Percentiles rank a stretch among this genome's conserved stretches.
Conservation (phyloP, 2,888 invertebrate species). For the Zygogramma bicolorata region DNA sequence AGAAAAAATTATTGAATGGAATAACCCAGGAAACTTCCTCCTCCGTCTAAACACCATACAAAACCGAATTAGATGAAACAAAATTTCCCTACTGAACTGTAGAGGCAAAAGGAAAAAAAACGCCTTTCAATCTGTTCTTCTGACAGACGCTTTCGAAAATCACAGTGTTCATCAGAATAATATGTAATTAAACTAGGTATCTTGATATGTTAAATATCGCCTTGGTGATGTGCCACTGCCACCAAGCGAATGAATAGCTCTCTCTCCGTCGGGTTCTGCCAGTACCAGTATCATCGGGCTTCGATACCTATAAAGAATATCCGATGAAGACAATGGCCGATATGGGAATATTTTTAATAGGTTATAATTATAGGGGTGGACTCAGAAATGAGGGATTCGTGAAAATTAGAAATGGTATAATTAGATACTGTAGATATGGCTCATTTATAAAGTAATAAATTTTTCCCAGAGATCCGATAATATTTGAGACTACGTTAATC, state of each 20-base stretch:
- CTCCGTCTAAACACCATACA: conserved; percentile 36
- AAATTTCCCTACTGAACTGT: conserved; percentile 38
- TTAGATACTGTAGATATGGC: not conserved
- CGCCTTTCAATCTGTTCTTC: conserved; percentile 48
- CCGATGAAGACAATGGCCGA: conserved; percentile 38
- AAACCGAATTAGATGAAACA: conserved; percentile 46
- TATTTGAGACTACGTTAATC: no score
- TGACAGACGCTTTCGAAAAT: conserved; percentile 61
- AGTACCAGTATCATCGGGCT: conserved; percentile 23
- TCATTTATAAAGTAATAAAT: no score
- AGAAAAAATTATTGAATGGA: not conserved
- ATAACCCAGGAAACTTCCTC: not conserved
- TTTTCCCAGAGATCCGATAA: no score
- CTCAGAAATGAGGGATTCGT: conserved; percentile 30
- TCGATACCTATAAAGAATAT: conserved; percentile 34
- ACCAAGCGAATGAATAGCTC: conserved; percentile 59
- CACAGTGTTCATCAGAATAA: conserved; percentile 62
- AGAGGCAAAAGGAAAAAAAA: conserved; percentile 37
- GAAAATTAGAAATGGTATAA: conserved; percentile 33
- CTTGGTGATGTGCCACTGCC: conserved; percentile 63
- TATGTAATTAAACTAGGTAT: conserved; percentile 63
- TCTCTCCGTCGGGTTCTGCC: conserved; percentile 31
- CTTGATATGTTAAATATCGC: conserved; percentile 65
- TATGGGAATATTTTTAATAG: conserved; percentile 41
- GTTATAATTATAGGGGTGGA: conserved; percentile 43